Conservation (phyloP, 2,113 vertebrate species). For the Rhadina sibilatrix region DNA sequence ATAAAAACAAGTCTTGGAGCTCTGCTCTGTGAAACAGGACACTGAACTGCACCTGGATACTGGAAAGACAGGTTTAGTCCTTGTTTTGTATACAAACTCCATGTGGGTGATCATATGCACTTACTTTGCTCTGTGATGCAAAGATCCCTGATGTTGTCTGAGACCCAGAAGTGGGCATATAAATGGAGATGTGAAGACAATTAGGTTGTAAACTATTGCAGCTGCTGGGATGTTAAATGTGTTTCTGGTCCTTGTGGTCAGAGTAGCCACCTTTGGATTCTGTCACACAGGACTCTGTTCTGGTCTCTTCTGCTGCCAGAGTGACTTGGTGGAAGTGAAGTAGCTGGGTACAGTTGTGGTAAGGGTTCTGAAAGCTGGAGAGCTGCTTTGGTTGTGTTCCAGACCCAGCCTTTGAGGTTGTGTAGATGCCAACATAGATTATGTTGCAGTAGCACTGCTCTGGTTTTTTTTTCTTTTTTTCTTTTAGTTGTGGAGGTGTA, state of each 20-base stretch:
- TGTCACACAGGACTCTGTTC: background rate
- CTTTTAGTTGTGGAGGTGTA: background rate
- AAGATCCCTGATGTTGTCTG: background rate
- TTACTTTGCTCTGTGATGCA: background rate
- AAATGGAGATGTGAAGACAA: background rate
- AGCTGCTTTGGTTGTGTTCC: background rate
- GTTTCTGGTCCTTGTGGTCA: background rate
- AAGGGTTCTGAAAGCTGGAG: background rate
- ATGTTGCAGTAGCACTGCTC: background rate
- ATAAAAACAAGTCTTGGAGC: background rate
- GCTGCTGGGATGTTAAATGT: background rate
- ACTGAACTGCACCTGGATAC: background rate
- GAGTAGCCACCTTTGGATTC: background rate
- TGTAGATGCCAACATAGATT: background rate
- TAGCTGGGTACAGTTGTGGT: background rate
- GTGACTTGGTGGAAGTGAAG: background rate
- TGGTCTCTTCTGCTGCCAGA: background rate
- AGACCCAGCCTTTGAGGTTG: background rate
- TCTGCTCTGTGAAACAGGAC: background rate
- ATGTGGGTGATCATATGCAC: accelerated
- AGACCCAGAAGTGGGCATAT: background rate
- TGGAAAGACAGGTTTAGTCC: background rate
- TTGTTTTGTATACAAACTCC: background rate
- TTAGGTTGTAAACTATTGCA: background rate
- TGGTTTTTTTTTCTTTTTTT: background rate